Evolutionary conservation across 2,888 invertebrate genomes (phyloP), one percentile per base, ranked within the genome.

Genomic region (Rosalia funebris): DNA sequence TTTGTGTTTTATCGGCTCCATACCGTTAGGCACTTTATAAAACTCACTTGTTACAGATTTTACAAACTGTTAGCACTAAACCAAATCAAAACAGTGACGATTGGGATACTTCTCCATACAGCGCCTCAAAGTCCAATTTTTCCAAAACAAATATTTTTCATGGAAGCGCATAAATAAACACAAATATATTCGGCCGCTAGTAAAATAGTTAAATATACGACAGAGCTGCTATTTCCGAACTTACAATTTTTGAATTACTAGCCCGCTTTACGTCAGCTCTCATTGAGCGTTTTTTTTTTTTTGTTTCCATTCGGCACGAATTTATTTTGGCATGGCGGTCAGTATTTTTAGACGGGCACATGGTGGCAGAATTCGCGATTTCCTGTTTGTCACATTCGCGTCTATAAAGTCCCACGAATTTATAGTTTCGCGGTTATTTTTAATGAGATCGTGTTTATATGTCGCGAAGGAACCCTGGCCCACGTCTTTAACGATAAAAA

Each of bases 281-380:
- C 50, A 50, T 50, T 50, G 36, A 48, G 4, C 25, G 19, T 11
- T 14, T 47, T 36, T 16, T n/a, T 46, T 34, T 46, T 15, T n/a
- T n/a, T 7, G 7, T 25, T 25, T 25, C 12, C 11, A 10, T 19
- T 48, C 10, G 16, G 34, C 16, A 7, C 11, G 12, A 0, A 12
- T 48, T 48, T 15, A 19, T 31, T 46, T 14, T 32, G 46, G 31
- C 31, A 46, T 4, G 20, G 9, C 11, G n/a, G 16, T 3, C n/a
- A n/a, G n/a, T 50, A 50, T 50, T 50, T 50, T 39, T 50, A 50
- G 50, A 11, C 15, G 10, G 20, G 10, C 11, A 25, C 17, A 41
- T 10, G 11, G 1, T n/a, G n/a, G 34, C 31, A 34, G 7, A 47
- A 47, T 32, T 10, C 17, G 34, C n/a, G 36, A 37, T 14, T 48